Conservation (phyloP, 2,888 invertebrate species). For the Neoaliturus tenellus region DNA sequence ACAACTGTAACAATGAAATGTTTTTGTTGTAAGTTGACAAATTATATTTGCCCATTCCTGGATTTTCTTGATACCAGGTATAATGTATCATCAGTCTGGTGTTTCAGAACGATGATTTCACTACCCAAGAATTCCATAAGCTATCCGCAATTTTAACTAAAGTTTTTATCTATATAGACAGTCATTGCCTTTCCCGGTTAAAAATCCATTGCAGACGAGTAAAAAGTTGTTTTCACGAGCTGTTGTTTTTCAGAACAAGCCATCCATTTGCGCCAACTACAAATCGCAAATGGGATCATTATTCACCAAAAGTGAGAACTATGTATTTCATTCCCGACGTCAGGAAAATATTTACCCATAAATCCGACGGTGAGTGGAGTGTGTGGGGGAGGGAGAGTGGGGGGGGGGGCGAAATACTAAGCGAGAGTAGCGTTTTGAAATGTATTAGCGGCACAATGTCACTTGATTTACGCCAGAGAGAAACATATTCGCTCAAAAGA, state of each 20-base stretch:
- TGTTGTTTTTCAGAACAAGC: constrained; percentile 14
- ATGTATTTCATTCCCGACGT: constrained; percentile 50
- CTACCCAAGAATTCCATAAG: too few species aligned
- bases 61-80: too few species aligned
- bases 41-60: too few species aligned
- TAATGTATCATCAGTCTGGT: too few species aligned
- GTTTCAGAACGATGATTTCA: too few species aligned
- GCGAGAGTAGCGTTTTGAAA: constrained; percentile 47
- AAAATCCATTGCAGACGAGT: not conserved
- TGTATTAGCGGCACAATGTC: constrained; percentile 48
- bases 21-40: too few species aligned
- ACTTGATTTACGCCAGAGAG: constrained; percentile 43
- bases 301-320: constrained; percentile 50
- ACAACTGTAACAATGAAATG: too few species aligned
- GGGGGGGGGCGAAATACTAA: constrained; percentile 37
- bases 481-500: constrained; percentile 46
- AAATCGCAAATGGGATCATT: constrained; percentile 44
- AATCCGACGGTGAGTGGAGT: constrained; percentile 35
- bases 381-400: not conserved
- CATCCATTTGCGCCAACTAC: constrained; percentile 40
- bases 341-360: constrained; percentile 50
- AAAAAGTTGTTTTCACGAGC: constrained; percentile 23
- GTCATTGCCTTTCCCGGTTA: not conserved
- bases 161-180: not conserved
- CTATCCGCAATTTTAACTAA: too few species aligned